Percentiles rank a stretch among this genome's conserved stretches.
phyloP scores from a whole-genome alignment of 2,113 vertebrate genomes.

The Hemicordylus capensis region DNA sequence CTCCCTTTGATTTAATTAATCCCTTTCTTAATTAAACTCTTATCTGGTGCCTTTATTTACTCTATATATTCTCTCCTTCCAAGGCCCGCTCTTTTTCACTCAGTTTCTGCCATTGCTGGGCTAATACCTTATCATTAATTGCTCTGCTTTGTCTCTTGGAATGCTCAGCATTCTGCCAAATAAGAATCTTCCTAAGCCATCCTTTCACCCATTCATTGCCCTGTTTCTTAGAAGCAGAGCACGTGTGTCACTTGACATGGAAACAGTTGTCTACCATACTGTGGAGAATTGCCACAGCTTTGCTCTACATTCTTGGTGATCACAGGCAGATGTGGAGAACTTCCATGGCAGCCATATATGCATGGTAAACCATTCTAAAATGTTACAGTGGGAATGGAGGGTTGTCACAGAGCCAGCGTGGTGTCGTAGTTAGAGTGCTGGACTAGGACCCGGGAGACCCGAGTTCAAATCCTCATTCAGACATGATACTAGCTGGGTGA shows the following conservation, averaged over 20 bases:
- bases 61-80: neutral
- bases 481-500: too few species aligned
- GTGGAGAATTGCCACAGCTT: neutral
- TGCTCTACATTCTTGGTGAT: neutral
- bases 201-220: neutral
- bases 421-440: too few species aligned
- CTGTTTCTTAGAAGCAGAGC: neutral
- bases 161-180: neutral
- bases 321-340: neutral
- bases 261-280: neutral
- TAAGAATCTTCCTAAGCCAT: neutral
- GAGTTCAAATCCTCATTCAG: too few species aligned
- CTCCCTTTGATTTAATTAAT: neutral
- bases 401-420: neutral
- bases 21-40: neutral
- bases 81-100: neutral
- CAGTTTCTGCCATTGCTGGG: neutral
- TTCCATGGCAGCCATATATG: neutral
- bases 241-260: neutral
- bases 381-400: neutral
- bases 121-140: neutral
- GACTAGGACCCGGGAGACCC: too few species aligned
- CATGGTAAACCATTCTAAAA: neutral
- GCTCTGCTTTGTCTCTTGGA: too few species aligned
- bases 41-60: neutral